phyloP scores from a whole-genome alignment of 2,797 vertebrate species.

The Anabacerthia variegaticeps region DNA sequence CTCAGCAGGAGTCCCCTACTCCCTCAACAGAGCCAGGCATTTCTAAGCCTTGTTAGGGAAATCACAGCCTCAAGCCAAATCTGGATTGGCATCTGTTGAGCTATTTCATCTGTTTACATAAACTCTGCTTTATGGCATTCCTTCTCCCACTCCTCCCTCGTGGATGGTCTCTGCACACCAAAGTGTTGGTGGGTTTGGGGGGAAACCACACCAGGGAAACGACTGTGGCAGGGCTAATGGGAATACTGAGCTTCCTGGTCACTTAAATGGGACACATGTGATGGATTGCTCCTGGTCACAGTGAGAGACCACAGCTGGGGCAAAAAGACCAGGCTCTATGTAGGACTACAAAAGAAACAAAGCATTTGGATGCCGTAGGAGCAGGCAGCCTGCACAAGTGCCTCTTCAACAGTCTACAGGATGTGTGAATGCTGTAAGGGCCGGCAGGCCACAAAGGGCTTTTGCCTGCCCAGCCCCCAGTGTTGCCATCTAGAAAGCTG shows the following conservation, averaged over 20 bases:
- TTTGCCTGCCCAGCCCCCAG: background rate
- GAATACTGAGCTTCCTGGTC: background rate
- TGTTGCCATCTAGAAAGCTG: background rate
- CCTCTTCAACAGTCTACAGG: background rate
- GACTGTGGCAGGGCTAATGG: background rate
- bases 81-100: background rate
- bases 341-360: background rate
- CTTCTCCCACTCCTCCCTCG: rapidly evolving
- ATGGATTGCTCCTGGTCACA: background rate
- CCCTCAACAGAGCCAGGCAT: background rate
- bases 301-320: background rate
- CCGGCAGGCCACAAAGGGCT: background rate
- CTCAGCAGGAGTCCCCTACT: background rate
- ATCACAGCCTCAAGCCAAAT: background rate
- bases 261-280: background rate
- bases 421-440: background rate
- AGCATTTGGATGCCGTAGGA: background rate
- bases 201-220: background rate
- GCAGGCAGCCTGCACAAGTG: background rate
- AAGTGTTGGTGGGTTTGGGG: background rate
- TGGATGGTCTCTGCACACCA: background rate
- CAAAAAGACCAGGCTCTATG: background rate
- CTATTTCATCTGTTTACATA: background rate
- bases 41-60: background rate
- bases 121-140: background rate